Evolutionary conservation across 2,113 vertebrate genomes (phyloP), one percentile per base, ranked within the genome.

Genomic region (Corvus cornix): DNA sequence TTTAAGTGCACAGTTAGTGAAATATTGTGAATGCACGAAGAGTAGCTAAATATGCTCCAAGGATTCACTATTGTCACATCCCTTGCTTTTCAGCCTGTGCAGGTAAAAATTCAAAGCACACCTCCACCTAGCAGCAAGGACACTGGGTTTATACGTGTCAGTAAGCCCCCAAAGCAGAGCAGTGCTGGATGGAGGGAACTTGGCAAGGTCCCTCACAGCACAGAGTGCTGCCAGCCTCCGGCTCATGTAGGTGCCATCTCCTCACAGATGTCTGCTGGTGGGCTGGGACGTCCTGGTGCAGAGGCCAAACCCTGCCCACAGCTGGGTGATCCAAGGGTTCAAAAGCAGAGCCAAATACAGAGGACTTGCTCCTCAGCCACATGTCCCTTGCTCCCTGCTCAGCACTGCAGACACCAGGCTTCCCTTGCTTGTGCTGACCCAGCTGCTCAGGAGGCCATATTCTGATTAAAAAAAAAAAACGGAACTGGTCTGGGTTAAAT

Each of bases 221-320:
- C 35, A 4, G 24, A 58, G 48, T 3, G 5, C 58, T 33, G 5
- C 19, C 72, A 84, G 59, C 68, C 37, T 63, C 12, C 14, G 41
- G 8, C 46, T 81, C 51, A 59, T 1, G 7, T 2, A 46, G 37
- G 16, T 2, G 7, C 51, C 59, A 49, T 48, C n/a, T 64, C 19
- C 82, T 75, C 2, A 1, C 20, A 80, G 49, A 27, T 0, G 1
- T 48, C 43, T 62, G 51, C 35, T 49, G 22, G 26, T 51, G 59
- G 59, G 26, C 30, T 44, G 39, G 43, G 48, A 19, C 0, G 0
- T 48, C 37, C 46, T 0, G 0, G 27, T 1, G 0, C 1, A 1
- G 33, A 67, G 22, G 19, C 17, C 67, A 95, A 93, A n/a, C 31
- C n/a, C 55, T 77, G 67, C 13, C 35, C 64, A 35, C 5, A n/a